These are phyloP conservation scores for Lasioglossum marginatum DNA, from an alignment of 2,888 invertebrate genomes.

Conservation along the genomic window DNA sequence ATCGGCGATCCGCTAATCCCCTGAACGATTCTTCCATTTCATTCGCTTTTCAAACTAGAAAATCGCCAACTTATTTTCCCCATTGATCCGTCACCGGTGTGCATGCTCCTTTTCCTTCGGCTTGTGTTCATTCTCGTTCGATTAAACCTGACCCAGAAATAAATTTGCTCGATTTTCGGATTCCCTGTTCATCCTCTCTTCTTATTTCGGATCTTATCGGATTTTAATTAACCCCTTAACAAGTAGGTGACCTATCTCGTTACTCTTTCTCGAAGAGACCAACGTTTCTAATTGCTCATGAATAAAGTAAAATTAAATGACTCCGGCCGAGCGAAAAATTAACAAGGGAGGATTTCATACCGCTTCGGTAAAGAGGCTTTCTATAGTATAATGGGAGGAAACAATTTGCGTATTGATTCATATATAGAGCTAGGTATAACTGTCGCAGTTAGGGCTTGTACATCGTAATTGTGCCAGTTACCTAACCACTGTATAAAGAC, in stretches of 20 bases:
- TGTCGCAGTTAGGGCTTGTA: not conserved
- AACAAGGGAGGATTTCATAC: not conserved
- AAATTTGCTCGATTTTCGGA: not conserved
- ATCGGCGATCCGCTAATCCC: constrained; percentile 46
- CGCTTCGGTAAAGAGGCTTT: not conserved
- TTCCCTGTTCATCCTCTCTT: not conserved
- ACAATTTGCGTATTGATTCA: not conserved
- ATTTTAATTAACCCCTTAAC: not conserved
- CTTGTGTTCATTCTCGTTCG: not conserved
- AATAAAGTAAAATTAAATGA: not conserved
- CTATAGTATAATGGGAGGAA: not conserved
- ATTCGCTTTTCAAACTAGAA: constrained; percentile 25
- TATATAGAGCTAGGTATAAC: not conserved
- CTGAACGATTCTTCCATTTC: constrained; percentile 13
- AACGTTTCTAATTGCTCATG: not conserved
- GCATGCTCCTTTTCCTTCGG: not conserved
- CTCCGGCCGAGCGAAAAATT: not conserved
- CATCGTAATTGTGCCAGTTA: not conserved
- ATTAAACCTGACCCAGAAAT: constrained; percentile 1
- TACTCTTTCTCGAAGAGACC: not conserved
- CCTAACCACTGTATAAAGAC: constrained; percentile 3
- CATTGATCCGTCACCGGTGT: not conserved
- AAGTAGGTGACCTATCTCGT: no score
- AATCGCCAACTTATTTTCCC: constrained; percentile 36
- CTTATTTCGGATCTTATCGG: not conserved